Conservation (phyloP, 2,797 vertebrate species). For the Ctenochaetus hawaiiensis region DNA sequence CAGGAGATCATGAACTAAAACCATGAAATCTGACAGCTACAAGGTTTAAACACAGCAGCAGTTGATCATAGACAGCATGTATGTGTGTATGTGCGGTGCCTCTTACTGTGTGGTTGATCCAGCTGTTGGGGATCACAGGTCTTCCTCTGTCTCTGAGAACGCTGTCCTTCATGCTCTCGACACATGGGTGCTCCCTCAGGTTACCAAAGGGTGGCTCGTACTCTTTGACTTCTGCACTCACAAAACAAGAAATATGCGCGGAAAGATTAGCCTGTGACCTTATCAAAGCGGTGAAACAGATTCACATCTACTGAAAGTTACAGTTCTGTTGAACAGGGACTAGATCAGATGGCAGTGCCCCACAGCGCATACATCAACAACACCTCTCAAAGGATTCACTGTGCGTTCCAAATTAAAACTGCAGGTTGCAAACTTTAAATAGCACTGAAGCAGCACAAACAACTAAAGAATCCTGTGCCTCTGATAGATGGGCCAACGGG, state of each 20-base stretch:
- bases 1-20: neutral
- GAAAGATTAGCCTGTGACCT: neutral
- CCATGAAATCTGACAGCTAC: neutral
- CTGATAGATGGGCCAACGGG: slow-evolving; percentile 34
- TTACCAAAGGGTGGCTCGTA: slow-evolving; percentile 97
- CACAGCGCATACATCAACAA: slow-evolving; percentile 42
- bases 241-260: neutral
- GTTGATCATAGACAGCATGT: neutral
- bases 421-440: slow-evolving; percentile 68
- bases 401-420: slow-evolving; percentile 55
- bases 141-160: slow-evolving; percentile 93
- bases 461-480: slow-evolving; percentile 36
- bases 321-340: slow-evolving; percentile 12
- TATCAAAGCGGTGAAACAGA: neutral
- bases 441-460: slow-evolving; percentile 57
- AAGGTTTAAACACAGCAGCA: neutral
- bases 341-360: slow-evolving; percentile 51
- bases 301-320: neutral
- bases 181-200: slow-evolving; percentile 94
- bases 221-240: slow-evolving; percentile 91
- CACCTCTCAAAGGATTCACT: slow-evolving; percentile 58
- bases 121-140: slow-evolving; percentile 93
- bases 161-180: slow-evolving; percentile 99
- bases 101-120: slow-evolving; percentile 93
- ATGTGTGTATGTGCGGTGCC: neutral